These are phyloP conservation scores for Folsomia manolachei DNA, from an alignment of 2,888 invertebrate species.

Conservation along the genomic window DNA sequence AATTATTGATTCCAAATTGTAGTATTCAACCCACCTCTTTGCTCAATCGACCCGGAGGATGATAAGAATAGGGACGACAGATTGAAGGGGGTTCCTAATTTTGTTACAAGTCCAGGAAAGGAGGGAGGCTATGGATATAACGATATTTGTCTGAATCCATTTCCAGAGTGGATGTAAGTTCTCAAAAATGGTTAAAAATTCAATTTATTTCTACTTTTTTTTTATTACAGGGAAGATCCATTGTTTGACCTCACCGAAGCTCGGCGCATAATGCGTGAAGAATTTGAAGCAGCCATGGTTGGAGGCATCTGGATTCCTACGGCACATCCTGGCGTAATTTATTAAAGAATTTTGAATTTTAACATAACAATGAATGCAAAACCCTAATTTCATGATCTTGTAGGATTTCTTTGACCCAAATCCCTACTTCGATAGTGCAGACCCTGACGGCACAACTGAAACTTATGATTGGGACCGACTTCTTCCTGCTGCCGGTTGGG, in stretches of 20 bases:
- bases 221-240: slow-evolving; percentile 40
- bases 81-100: slow-evolving; percentile 50
- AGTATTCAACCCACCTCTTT: too few species aligned
- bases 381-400: too few species aligned
- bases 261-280: slow-evolving; percentile 36
- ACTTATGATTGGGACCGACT: slow-evolving; percentile 46
- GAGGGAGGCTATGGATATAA: slow-evolving; percentile 60
- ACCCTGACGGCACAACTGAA: slow-evolving; percentile 40
- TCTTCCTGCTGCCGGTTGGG: slow-evolving; percentile 16
- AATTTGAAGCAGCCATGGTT: slow-evolving; percentile 33
- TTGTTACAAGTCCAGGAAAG: slow-evolving; percentile 55
- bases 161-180: slow-evolving; percentile 53
- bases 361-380: slow-evolving; percentile 1
- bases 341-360: neutral
- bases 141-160: slow-evolving; percentile 58
- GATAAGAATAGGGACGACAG: slow-evolving; percentile 23
- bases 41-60: slow-evolving; percentile 48
- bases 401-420: slow-evolving; percentile 55
- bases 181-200: neutral
- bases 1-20: too few species aligned
- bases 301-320: slow-evolving; percentile 33
- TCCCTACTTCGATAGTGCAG: slow-evolving; percentile 52
- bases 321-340: slow-evolving; percentile 19
- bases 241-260: slow-evolving; percentile 38
- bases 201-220: neutral